Evolutionary conservation across 30 jellyfish, hydroid and myxozoan genomes (phyloP).

Genomic region (Aurelia sp.): DNA sequence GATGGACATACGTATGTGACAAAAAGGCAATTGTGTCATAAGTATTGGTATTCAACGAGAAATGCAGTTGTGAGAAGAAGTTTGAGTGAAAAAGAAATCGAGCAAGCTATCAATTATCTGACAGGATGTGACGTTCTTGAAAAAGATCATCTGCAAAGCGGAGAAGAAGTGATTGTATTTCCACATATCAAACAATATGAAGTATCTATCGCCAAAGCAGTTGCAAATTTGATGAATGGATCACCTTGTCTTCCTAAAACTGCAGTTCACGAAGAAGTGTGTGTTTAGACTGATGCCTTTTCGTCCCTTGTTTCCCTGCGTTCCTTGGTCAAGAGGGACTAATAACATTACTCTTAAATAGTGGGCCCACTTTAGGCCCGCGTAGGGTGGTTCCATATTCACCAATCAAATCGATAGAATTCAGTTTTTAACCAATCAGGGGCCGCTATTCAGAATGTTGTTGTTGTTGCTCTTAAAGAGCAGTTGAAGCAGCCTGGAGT

Average conservation of each 20-base stretch:
- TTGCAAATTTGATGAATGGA: constrained; percentile 7
- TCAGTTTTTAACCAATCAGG: no score
- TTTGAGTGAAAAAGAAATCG: constrained; percentile 3
- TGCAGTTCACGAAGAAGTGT: constrained; percentile 7
- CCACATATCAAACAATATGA: constrained; percentile 39
- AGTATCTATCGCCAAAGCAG: not conserved
- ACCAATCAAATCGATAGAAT: no score
- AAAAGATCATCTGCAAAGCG: constrained; percentile 7
- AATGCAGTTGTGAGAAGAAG: not conserved
- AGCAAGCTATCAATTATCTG: constrained; percentile 7
- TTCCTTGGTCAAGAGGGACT: no score
- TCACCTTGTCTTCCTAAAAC: constrained; percentile 16
- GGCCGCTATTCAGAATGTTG: no score
- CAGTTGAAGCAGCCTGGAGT: no score
- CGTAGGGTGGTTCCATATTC: no score
- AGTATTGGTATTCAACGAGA: constrained; percentile 8
- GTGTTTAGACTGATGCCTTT: no score
- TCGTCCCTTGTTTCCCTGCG: no score
- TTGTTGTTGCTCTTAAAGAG: no score
- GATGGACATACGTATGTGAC: constrained; percentile 42
- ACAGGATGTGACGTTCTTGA: constrained; percentile 6
- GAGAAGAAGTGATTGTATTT: constrained; percentile 13
- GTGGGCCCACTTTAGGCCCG: no score
- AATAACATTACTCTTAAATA: no score
- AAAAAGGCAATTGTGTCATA: not conserved